A percentile compares a stretch with the other conserved stretches of the same genome.
Evolutionary conservation across 2,888 invertebrate genomes (phyloP).

Genomic region (Apeira syringaria): DNA sequence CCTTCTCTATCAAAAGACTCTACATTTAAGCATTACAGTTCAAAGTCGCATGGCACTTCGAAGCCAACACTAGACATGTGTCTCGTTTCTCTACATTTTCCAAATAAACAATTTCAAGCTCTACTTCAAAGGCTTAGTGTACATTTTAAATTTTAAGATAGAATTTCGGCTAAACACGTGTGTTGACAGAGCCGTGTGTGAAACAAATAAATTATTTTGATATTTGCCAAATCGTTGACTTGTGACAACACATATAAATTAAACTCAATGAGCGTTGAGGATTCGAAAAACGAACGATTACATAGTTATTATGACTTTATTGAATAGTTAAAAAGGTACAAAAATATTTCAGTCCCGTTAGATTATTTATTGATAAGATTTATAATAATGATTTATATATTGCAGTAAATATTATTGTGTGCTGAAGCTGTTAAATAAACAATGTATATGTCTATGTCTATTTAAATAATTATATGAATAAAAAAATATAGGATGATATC

Average conservation of each 20-base stretch:
- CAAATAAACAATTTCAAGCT: conserved; percentile 17
- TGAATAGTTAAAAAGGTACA: not conserved
- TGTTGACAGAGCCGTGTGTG: conserved; percentile 10
- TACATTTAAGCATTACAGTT: not conserved
- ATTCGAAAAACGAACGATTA: conserved; percentile 2
- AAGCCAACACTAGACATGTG: conserved; percentile 2
- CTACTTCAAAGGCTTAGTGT: not conserved
- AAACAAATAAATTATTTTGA: conserved; percentile 22
- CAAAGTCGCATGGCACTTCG: not conserved
- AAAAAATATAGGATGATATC: no score
- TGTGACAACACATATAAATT: conserved; percentile 19
- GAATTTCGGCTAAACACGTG: not conserved
- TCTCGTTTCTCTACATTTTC: conserved; percentile 11
- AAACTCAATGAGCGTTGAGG: conserved; percentile 6
- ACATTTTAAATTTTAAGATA: not conserved
- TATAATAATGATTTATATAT: no score
- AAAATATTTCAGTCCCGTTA: not conserved
- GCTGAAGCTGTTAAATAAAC: no score
- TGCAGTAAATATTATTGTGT: no score
- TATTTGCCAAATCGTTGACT: conserved; percentile 25
- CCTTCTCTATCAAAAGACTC: conserved; percentile 3
- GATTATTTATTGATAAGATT: no score
- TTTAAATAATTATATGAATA: no score
- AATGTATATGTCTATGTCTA: no score
- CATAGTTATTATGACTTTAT: not conserved